A percentile compares a stretch with the other conserved stretches of the same genome.
Conservation (phyloP, 2,113 vertebrate genomes). For the Ictalurus punctatus region DNA sequence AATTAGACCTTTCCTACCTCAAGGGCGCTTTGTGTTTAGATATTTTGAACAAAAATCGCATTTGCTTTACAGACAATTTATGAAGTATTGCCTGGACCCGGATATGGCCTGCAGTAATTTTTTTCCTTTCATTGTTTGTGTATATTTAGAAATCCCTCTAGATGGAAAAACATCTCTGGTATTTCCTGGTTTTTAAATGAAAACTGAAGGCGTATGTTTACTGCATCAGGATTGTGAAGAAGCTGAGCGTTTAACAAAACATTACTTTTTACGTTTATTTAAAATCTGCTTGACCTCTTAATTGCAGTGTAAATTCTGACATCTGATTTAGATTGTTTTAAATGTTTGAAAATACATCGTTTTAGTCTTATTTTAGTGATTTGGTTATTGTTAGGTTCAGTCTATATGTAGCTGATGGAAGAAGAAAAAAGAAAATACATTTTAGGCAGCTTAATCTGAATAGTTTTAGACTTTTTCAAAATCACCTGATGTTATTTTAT, state of each 20-base stretch:
- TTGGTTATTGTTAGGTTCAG: not conserved
- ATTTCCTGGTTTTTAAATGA: constrained; percentile 42
- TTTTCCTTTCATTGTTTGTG: constrained; percentile 14
- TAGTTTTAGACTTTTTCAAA: not conserved
- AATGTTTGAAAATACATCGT: not conserved
- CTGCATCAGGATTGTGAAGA: not conserved
- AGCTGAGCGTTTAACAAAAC: constrained; percentile 2
- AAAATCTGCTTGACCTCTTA: not conserved
- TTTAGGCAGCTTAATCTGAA: not conserved
- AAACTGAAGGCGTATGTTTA: constrained; percentile 7
- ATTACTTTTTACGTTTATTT: not conserved
- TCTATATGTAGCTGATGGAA: not conserved
- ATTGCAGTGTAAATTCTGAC: not conserved
- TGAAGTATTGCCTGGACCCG: not conserved
- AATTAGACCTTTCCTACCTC: not conserved
- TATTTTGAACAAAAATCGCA: not conserved
- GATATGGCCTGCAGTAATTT: not conserved
- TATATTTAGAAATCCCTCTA: constrained; percentile 39
- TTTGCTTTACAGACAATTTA: not conserved
- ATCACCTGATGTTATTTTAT: not conserved
- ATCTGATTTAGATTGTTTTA: not conserved
- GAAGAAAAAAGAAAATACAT: not conserved
- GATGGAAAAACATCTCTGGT: constrained; percentile 39
- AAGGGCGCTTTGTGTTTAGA: not conserved
- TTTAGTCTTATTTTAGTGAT: not conserved